phyloP scores from a whole-genome alignment of 1,140 invertebrate genomes.

The Anadara kagoshimensis region DNA sequence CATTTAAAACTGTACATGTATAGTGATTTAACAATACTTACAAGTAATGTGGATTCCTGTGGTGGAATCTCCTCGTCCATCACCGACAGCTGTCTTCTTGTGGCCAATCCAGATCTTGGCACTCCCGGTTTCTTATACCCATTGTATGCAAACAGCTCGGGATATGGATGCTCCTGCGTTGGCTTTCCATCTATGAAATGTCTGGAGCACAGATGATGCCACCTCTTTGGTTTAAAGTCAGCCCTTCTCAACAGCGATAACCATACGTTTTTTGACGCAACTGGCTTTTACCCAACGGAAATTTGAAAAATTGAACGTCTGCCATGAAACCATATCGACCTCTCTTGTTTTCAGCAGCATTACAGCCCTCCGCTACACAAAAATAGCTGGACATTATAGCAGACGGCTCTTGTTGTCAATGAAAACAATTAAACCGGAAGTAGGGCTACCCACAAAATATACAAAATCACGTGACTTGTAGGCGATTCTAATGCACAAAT shows the following conservation, averaged over 20 bases:
- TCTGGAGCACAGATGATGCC: conserved; percentile 15
- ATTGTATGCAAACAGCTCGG: conserved; percentile 26
- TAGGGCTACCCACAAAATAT: too few relatives aligned
- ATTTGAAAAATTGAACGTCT: conserved; percentile 4
- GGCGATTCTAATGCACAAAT: too few relatives aligned
- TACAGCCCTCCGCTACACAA: conserved; percentile 27
- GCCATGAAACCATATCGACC: conserved; percentile 22
- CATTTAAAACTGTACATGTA: too few relatives aligned
- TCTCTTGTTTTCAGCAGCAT: conserved; percentile 10
- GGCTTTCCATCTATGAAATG: conserved; percentile 20
- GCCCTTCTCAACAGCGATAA: conserved; percentile 2
- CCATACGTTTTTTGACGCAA: neutral
- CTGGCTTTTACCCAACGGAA: neutral
- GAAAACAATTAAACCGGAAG: too few relatives aligned
- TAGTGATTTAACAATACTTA: too few relatives aligned
- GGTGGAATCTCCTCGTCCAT: too few relatives aligned
- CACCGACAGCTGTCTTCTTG: too few relatives aligned
- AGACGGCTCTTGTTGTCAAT: too few relatives aligned
- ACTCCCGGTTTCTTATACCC: neutral
- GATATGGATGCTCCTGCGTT: conserved; percentile 19
- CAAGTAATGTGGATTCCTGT: too few relatives aligned
- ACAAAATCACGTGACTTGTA: too few relatives aligned
- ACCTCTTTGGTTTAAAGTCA: neutral
- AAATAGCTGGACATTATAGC: neutral
- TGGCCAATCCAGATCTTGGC: too few relatives aligned